A percentile compares a stretch with the other conserved stretches of the same genome.
These are phyloP conservation scores for Nannobrachium achirus DNA, from an alignment of 2,113 vertebrate species.

Conservation along the genomic window DNA sequence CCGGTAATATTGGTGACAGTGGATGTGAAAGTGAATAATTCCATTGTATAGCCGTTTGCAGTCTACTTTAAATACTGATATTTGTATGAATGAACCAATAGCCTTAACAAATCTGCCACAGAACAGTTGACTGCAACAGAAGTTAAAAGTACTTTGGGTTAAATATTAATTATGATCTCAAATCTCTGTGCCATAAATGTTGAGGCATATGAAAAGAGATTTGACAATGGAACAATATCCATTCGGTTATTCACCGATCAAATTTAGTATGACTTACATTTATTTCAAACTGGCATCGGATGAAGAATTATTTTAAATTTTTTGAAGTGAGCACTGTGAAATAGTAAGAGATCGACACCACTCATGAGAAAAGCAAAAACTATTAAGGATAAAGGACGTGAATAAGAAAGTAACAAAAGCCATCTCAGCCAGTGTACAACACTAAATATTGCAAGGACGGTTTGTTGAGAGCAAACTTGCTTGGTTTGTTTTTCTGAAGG, in stretches of 20 bases:
- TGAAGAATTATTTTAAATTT: slow-evolving; percentile 13
- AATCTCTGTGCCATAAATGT: too few relatives aligned
- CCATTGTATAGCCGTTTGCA: too few relatives aligned
- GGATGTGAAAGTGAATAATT: background rate
- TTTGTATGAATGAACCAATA: background rate
- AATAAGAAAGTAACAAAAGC: slow-evolving; percentile 24
- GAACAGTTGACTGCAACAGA: background rate
- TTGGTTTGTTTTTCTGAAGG: slow-evolving; percentile 33
- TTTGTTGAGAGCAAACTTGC: slow-evolving; percentile 30
- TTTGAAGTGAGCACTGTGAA: slow-evolving; percentile 61
- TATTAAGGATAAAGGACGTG: slow-evolving; percentile 1
- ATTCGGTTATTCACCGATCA: slow-evolving; percentile 12
- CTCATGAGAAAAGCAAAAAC: slow-evolving; percentile 42
- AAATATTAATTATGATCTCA: background rate
- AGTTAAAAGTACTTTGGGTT: background rate
- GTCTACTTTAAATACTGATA: too few relatives aligned
- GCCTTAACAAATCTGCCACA: background rate
- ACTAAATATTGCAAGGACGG: slow-evolving; percentile 55
- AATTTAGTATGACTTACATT: background rate
- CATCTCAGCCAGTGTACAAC: slow-evolving; percentile 35
- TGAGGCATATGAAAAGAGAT: background rate
- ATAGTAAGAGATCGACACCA: slow-evolving; percentile 67
- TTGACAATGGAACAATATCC: background rate
- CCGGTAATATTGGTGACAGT: background rate
- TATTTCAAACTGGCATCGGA: background rate